Percentiles rank a stretch among this genome's conserved stretches.
phyloP scores from a whole-genome alignment of 2,888 invertebrate species.

The Sturmia bella region DNA sequence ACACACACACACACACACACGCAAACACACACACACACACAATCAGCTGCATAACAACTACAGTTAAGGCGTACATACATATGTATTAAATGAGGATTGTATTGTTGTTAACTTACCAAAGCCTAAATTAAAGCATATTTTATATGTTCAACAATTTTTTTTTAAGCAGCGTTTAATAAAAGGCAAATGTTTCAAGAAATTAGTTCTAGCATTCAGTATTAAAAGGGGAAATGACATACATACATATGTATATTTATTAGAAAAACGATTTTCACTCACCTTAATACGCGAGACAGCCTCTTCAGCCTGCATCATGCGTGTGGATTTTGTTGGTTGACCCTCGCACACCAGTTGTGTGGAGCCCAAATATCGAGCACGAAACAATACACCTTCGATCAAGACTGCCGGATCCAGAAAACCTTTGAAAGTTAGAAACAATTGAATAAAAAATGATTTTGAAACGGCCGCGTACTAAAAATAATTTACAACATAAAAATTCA shows the following conservation, averaged over 20 bases:
- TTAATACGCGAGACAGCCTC: slow-evolving; percentile 99
- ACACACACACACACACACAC: too few relatives aligned
- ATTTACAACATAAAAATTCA: too few relatives aligned
- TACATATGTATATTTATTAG: not conserved
- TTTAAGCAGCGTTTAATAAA: slow-evolving; percentile 66
- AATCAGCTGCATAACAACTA: not conserved
- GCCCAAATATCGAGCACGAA: slow-evolving; percentile 97
- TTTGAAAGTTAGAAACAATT: slow-evolving; percentile 47
- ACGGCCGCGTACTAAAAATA: too few relatives aligned
- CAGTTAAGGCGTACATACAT: not conserved
- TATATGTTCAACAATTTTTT: slow-evolving; percentile 56
- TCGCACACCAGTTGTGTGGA: slow-evolving; percentile 99
- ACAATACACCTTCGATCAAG: slow-evolving; percentile 98
- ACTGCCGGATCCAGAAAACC: slow-evolving; percentile 89
- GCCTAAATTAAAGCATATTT: slow-evolving; percentile 69
- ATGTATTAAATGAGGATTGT: slow-evolving; percentile 25
- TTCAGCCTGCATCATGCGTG: slow-evolving; percentile 99
- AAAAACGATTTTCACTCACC: slow-evolving; percentile 84
- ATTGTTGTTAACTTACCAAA: slow-evolving; percentile 71
- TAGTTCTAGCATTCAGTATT: slow-evolving; percentile 49
- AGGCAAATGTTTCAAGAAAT: slow-evolving; percentile 59
- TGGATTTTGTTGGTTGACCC: slow-evolving; percentile 99
- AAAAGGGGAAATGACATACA: slow-evolving; percentile 29
- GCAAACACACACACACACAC: too few relatives aligned
- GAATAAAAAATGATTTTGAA: too few relatives aligned